Conservation (phyloP, 1,140 invertebrate species). For the Neodiprion fabricii region DNA sequence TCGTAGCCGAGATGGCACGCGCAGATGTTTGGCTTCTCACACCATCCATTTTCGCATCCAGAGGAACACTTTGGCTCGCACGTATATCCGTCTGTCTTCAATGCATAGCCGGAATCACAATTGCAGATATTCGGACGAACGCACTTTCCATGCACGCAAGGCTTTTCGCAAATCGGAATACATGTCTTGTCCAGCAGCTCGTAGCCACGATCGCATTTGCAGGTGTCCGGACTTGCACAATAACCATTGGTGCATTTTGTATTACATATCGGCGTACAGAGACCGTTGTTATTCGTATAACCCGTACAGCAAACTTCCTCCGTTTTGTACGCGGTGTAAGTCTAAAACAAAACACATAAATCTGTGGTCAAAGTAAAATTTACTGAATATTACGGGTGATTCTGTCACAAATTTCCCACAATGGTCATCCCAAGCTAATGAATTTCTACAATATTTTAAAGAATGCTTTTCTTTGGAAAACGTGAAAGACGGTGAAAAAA, state of each 20-base stretch:
- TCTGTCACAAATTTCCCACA: too few species aligned
- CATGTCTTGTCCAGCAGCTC: background rate
- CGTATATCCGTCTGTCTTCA: background rate
- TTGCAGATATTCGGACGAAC: background rate
- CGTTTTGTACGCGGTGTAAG: too few species aligned
- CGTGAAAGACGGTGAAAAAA: too few species aligned
- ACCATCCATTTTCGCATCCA: background rate
- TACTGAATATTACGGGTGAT: too few species aligned
- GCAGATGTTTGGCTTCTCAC: background rate
- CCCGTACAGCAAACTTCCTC: constrained; percentile 28
- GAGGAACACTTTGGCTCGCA: background rate
- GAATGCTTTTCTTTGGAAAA: too few species aligned
- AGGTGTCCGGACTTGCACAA: background rate
- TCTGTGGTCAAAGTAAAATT: too few species aligned
- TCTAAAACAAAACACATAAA: too few species aligned
- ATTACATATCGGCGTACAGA: constrained; percentile 17
- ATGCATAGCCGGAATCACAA: background rate
- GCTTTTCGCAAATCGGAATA: background rate
- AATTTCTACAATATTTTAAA: too few species aligned
- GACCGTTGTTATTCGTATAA: constrained; percentile 38
- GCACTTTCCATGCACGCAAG: background rate
- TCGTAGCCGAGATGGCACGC: background rate
- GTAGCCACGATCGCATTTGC: background rate
- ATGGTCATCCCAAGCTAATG: too few species aligned
- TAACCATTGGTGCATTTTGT: constrained; percentile 30